phyloP scores from a whole-genome alignment of 2,113 vertebrate species.

The Neogale vison region DNA sequence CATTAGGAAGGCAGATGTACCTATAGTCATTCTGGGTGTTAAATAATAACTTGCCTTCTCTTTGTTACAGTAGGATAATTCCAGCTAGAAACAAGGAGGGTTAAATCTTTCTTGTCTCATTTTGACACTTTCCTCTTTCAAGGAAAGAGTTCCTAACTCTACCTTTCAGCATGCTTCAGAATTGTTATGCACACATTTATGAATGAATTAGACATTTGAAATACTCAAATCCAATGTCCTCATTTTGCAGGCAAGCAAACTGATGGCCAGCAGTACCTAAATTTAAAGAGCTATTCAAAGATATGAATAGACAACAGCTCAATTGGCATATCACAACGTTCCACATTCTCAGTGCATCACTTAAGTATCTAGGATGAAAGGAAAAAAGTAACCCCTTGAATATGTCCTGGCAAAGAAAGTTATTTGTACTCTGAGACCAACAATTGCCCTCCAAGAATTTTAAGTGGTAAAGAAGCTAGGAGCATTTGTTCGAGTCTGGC shows the following conservation, averaged over 20 bases:
- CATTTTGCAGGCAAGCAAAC: background rate
- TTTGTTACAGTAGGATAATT: background rate
- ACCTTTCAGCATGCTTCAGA: background rate
- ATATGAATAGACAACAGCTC: background rate
- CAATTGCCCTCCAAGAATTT: background rate
- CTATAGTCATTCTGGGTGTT: background rate
- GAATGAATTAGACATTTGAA: background rate
- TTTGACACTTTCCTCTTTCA: background rate
- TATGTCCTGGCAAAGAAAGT: background rate
- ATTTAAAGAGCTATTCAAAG: background rate
- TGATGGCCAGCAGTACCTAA: background rate
- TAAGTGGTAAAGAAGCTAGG: background rate
- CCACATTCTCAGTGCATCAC: background rate
- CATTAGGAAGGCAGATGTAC: background rate
- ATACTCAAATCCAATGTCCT: background rate
- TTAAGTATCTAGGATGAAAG: background rate
- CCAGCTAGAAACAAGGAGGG: background rate
- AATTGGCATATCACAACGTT: background rate
- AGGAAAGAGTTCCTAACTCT: background rate
- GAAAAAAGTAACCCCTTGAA: background rate
- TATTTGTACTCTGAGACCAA: background rate
- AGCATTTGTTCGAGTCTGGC: background rate
- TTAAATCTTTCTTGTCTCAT: background rate
- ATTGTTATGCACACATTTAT: background rate
- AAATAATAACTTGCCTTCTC: conserved; percentile 10